Evolutionary conservation across 2,888 invertebrate genomes (phyloP).

Genomic region (Venustoraphidia nigricollis): DNA sequence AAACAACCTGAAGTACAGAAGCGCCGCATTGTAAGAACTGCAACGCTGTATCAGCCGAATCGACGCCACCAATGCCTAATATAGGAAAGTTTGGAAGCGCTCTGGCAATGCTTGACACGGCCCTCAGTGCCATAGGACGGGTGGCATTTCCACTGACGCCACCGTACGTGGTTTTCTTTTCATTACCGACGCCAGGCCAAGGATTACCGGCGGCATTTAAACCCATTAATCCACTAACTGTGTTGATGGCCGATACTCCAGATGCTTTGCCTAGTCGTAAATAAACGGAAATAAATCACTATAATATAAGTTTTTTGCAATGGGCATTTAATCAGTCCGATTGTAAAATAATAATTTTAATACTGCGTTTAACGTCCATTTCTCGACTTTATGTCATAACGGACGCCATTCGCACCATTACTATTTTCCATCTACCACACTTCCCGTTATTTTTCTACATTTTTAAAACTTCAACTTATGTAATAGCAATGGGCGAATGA

Average conservation of each 20-base stretch:
- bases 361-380: too few relatives aligned
- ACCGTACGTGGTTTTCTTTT: slow-evolving; percentile 81
- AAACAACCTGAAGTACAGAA: slow-evolving; percentile 65
- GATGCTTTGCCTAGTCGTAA: slow-evolving; percentile 59
- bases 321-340: background rate
- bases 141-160: slow-evolving; percentile 87
- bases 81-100: slow-evolving; percentile 80
- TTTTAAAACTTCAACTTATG: too few relatives aligned
- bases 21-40: slow-evolving; percentile 93
- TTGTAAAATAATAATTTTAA: too few relatives aligned
- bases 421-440: too few relatives aligned
- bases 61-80: slow-evolving; percentile 92
- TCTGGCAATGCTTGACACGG: slow-evolving; percentile 77
- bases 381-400: too few relatives aligned
- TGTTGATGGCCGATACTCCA: slow-evolving; percentile 96
- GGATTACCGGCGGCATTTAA: slow-evolving; percentile 64
- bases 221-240: slow-evolving; percentile 89
- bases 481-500: too few relatives aligned
- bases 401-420: too few relatives aligned
- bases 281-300: slow-evolving; percentile 1
- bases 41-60: slow-evolving; percentile 88
- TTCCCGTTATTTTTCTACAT: too few relatives aligned
- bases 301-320: too few relatives aligned
- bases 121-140: slow-evolving; percentile 82
- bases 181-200: slow-evolving; percentile 81